phyloP scores from a whole-genome alignment of 1,140 invertebrate genomes.

The Drosophila kepulauana region DNA sequence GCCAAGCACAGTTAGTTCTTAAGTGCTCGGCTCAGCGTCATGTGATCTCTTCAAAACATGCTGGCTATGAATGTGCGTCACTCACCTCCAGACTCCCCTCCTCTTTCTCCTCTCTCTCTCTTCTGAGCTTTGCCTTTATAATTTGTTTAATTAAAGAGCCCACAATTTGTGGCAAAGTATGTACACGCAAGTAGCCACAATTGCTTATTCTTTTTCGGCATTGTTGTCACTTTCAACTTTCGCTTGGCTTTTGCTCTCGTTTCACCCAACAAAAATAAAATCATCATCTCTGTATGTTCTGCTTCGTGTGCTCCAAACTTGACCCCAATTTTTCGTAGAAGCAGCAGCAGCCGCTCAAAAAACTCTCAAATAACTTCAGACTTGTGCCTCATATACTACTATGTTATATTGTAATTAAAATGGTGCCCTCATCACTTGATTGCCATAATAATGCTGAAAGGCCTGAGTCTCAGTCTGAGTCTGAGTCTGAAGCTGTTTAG shows the following conservation, averaged over 20 bases:
- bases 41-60: background rate
- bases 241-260: constrained; percentile 57
- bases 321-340: constrained; percentile 32
- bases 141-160: constrained; percentile 14
- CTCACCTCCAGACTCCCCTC: background rate
- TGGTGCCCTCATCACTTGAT: constrained; percentile 62
- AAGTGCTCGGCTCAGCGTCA: constrained; percentile 19
- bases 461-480: background rate
- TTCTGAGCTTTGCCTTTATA: background rate
- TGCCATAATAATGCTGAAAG: constrained; percentile 55
- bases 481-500: constrained; percentile 55
- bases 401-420: constrained; percentile 71
- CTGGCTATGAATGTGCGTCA: background rate
- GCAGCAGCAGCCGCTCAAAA: background rate
- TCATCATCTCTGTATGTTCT: constrained; percentile 30
- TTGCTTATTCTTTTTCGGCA: constrained; percentile 15
- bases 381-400: constrained; percentile 10
- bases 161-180: constrained; percentile 21
- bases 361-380: constrained; percentile 13
- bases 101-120: background rate
- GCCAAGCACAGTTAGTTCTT: constrained; percentile 42
- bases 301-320: constrained; percentile 47
- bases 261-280: constrained; percentile 33
- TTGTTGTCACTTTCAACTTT: constrained; percentile 78
- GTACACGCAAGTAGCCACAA: constrained; percentile 19